Evolutionary conservation across 2,113 vertebrate genomes (phyloP), one percentile per base, ranked within the genome.

Genomic region (Salminus brasiliensis): DNA sequence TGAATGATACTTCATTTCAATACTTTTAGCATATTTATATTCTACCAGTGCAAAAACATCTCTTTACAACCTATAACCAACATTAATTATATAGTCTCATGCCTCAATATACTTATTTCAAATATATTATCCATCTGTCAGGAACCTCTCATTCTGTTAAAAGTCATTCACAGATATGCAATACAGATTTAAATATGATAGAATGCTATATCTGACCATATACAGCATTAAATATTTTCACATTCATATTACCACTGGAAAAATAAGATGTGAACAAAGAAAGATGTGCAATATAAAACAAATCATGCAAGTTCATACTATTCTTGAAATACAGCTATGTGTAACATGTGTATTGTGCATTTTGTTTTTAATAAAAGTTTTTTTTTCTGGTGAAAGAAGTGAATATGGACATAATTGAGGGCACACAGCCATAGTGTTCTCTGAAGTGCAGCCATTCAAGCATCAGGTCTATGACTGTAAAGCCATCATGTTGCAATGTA

Each of bases 301-400:
- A 78, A 59, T 53, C 76, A 36, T 78, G 76, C 76, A 70, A 21
- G 41, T 59, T 30, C 21, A 74, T 29, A 2, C 18, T n/a, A 47
- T 41, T 45, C 8, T 12, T 43, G 30, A 62, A 43, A 47, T 63
- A 63, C 41, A 49, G 59, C 41, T 47, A n/a, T 63, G 39, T 62
- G 16, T 74, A 57, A 16, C 45, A 74, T 63, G 41, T 47, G 11
- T 30, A 52, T 21, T 65, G 43, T 18, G 2, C n/a, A 4, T 5
- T 39, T 39, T 39, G 36, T 39, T 27, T 57, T 57, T 25, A 34
- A 15, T 34, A 21, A 34, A 0, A 5, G n/a, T 43, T 32, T 68
- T 12, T 55, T 55, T 27, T 32, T 41, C 63, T 47, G 43, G n/a
- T 21, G 52, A 6, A 41, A 39, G 12, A 18, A 34, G 66, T 8